Evolutionary conservation across 2,797 vertebrate species (phyloP).

Genomic region (Salmo trutta): DNA sequence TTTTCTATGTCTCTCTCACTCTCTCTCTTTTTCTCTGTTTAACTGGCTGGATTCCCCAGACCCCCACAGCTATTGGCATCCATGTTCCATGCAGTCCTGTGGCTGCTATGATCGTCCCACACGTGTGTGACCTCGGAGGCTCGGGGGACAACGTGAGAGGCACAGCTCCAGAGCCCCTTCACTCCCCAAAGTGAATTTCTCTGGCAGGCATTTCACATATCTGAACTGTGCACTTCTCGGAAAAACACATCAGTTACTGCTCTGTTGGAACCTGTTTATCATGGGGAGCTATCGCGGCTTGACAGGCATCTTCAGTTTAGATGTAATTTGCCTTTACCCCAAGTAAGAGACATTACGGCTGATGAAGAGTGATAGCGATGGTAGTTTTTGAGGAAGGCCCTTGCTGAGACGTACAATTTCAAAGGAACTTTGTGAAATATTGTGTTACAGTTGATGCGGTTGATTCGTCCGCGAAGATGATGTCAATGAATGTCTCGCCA

Average conservation of each 20-base stretch:
- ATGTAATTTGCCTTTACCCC: not conserved
- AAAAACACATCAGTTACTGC: constrained; percentile 20
- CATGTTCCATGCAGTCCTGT: constrained; percentile 12
- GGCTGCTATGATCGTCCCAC: constrained; percentile 40
- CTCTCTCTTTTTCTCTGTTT: not conserved
- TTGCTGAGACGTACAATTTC: not conserved
- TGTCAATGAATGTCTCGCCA: too few species aligned
- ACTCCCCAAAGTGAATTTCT: constrained; percentile 59
- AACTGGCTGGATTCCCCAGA: constrained; percentile 2
- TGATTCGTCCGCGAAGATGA: too few species aligned
- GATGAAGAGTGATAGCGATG: not conserved
- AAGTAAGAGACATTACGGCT: constrained; percentile 15
- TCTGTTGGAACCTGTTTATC: not conserved
- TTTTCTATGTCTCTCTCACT: not conserved
- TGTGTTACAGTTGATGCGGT: not conserved
- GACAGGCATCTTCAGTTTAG: not conserved
- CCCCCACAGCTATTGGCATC: constrained; percentile 20
- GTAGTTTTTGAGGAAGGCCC: not conserved
- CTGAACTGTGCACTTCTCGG: constrained; percentile 31
- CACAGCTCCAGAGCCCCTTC: constrained; percentile 42
- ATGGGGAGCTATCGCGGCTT: not conserved
- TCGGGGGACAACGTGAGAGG: constrained; percentile 19
- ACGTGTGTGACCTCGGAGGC: constrained; percentile 47
- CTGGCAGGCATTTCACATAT: constrained; percentile 48
- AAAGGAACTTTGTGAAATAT: not conserved